Evolutionary conservation across 2,113 vertebrate genomes (phyloP).

Genomic region (Cynocephalus volans): DNA sequence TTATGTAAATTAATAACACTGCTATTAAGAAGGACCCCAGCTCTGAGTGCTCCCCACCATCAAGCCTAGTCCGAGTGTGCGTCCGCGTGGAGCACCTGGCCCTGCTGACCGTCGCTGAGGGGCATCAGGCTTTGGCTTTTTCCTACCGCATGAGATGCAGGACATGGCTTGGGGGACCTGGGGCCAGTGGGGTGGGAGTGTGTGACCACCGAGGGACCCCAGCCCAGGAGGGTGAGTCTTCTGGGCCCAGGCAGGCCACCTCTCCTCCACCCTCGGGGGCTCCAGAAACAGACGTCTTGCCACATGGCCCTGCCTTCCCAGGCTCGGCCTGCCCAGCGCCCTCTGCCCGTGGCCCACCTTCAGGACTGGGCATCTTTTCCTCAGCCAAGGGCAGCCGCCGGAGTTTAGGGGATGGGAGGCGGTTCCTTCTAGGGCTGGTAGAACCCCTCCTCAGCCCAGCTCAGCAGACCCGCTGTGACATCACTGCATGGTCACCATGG

Average conservation of each 20-base stretch:
- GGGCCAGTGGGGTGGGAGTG: no score
- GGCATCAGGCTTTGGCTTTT: not conserved
- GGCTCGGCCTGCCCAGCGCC: not conserved
- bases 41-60: fast-evolving
- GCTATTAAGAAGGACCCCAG: fast-evolving
- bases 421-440: fast-evolving
- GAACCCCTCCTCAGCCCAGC: not conserved
- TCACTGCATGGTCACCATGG: not conserved
- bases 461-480: not conserved
- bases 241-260: not conserved
- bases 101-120: fast-evolving
- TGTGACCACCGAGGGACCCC: not conserved
- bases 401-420: not conserved
- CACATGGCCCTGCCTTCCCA: fast-evolving
- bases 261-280: fast-evolving
- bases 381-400: not conserved
- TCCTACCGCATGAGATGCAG: fast-evolving
- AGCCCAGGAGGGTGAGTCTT: no score
- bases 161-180: not conserved
- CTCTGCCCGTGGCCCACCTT: not conserved
- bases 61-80: not conserved
- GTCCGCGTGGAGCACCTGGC: not conserved
- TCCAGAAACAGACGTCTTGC: fast-evolving
- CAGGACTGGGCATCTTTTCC: fast-evolving
- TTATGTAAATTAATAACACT: no score